Evolutionary conservation across 1,140 invertebrate genomes (phyloP), one percentile per base, ranked within the genome.

Genomic region (Marisa cornuarietis): DNA sequence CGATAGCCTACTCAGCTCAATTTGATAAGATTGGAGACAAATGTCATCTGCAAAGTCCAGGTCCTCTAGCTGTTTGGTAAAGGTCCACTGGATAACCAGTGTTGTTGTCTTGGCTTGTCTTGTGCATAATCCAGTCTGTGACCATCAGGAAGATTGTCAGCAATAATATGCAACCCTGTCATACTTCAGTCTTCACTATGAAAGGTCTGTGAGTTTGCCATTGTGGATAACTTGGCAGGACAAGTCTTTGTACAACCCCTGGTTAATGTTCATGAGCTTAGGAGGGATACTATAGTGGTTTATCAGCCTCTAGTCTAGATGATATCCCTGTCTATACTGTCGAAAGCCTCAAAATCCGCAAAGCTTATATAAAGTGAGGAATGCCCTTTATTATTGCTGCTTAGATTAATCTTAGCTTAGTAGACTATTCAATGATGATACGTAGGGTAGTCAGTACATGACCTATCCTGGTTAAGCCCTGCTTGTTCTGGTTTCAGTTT

Each of bases 361-460:
- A 87, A 88, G 58, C 62, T 80, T 26, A 85, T 80, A 74, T 83
- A 85, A 16, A 87, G 76, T 9, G 85, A 80, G 16, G 73, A 71
- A 1, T 84, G 76, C 81, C n/a, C n/a, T n/a, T n/a, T n/a, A n/a
- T n/a, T n/a, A n/a, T n/a, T n/a, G n/a, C n/a, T n/a, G n/a, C n/a
- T n/a, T n/a, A n/a, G n/a, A n/a, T n/a, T n/a, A n/a, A n/a, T n/a
- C n/a, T n/a, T n/a, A n/a, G n/a, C n/a, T n/a, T n/a, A n/a, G n/a
- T n/a, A n/a, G 78, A 85, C 69, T 89, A 84, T 63, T 88, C 82
- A 16, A 85, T 66, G 76, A 83, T 83, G 22, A 85, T 81, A 6
- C 79, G 62, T 31, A 83, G 71, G 8, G 80, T 85, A 83, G 82
- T 83, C 78, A 26, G 80, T 82, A 52, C 85, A 84, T 72, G 82